Conservation (phyloP, 2,888 invertebrate genomes). For the Laothoe populi region DNA sequence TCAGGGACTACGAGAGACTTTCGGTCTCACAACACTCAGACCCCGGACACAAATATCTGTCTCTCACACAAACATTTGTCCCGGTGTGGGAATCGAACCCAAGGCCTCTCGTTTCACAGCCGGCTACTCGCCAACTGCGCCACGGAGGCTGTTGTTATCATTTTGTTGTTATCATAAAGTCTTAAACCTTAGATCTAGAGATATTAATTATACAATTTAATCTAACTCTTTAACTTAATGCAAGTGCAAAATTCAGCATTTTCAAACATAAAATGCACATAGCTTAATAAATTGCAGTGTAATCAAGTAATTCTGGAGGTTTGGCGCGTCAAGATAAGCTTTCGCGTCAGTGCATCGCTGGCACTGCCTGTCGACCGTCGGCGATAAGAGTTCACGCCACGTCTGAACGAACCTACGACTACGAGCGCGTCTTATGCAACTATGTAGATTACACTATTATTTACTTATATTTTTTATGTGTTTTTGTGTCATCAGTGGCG, state of each 20-base stretch:
- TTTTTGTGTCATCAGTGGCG: no score
- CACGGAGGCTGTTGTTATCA: no score
- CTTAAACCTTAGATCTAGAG: no score
- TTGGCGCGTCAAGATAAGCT: conserved; percentile 15
- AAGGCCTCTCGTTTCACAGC: no score
- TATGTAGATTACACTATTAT: background rate
- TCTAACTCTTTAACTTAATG: background rate
- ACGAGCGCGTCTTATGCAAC: background rate
- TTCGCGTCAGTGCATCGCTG: background rate
- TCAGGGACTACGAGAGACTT: no score
- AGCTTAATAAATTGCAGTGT: conserved; percentile 2
- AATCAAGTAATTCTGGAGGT: conserved; percentile 7
- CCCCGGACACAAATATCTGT: no score
- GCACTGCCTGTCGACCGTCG: background rate
- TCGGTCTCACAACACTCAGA: no score
- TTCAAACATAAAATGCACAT: background rate
- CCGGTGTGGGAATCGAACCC: no score
- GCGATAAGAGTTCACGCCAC: conserved; percentile 1
- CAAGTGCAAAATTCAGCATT: background rate
- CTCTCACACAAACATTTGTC: no score
- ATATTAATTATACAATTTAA: background rate
- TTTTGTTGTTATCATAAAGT: no score
- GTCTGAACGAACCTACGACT: background rate
- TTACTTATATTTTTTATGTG: background rate
- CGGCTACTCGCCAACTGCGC: no score